Evolutionary conservation across 1,140 invertebrate species (phyloP).

Genomic region (Drosophila kurseongensis): DNA sequence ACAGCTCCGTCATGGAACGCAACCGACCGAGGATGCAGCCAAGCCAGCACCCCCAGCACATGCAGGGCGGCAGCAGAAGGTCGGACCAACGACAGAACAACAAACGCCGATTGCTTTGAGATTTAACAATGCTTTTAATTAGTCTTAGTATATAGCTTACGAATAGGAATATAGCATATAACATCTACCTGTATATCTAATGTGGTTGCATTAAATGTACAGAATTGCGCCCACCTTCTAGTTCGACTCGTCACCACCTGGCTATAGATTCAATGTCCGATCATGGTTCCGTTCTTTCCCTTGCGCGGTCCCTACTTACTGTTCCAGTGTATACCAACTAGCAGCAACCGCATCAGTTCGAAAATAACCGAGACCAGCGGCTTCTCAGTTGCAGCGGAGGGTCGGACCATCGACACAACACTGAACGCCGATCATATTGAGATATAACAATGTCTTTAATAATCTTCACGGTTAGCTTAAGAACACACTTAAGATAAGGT

Average conservation of each 20-base stretch:
- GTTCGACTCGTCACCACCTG: too few relatives aligned
- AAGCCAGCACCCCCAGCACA: slow-evolving; percentile 34
- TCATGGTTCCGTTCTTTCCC: too few relatives aligned
- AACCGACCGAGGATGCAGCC: slow-evolving; percentile 44
- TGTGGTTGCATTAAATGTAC: too few relatives aligned
- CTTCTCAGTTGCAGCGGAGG: too few relatives aligned
- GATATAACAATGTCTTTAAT: slow-evolving; percentile 41
- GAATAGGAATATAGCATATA: neutral
- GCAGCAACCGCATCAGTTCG: too few relatives aligned
- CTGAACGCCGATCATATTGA: neutral
- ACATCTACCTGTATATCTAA: too few relatives aligned
- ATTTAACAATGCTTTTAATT: slow-evolving; percentile 5
- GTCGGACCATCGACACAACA: neutral
- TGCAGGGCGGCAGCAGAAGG: slow-evolving; percentile 53
- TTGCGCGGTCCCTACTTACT: too few relatives aligned
- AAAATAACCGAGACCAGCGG: too few relatives aligned
- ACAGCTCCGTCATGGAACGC: slow-evolving; percentile 58
- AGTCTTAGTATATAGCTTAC: slow-evolving; percentile 28
- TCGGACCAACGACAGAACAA: slow-evolving; percentile 63
- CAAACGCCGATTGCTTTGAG: slow-evolving; percentile 36
- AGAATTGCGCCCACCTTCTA: too few relatives aligned
- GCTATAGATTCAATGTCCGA: too few relatives aligned
- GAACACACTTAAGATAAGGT: slow-evolving; percentile 8
- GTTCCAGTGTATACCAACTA: too few relatives aligned
- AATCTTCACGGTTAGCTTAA: slow-evolving; percentile 26